A percentile compares a stretch with the other conserved stretches of the same genome.
phyloP scores from a whole-genome alignment of 2,888 invertebrate genomes.

The Aphidoletes aphidimyza region DNA sequence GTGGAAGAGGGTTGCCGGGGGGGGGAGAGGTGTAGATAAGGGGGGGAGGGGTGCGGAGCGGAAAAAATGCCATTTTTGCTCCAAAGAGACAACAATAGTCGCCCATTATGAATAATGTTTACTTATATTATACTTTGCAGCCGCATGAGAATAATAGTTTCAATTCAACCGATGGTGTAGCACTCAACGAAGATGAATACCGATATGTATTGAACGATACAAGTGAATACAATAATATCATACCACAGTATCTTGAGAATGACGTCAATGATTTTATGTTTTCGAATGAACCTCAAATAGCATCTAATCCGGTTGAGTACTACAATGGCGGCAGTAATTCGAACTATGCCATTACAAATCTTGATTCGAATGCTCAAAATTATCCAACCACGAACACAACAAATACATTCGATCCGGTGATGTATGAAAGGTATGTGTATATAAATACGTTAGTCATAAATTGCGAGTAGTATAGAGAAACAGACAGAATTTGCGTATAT shows the following conservation, averaged over 20 bases:
- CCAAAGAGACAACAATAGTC: neutral
- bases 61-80: neutral
- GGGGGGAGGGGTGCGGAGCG: neutral
- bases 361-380: neutral
- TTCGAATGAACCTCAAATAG: conserved; percentile 7
- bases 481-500: no score
- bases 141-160: conserved; percentile 32
- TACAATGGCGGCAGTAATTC: neutral
- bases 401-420: conserved; percentile 1
- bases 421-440: neutral
- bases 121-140: neutral
- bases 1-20: no score
- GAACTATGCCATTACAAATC: neutral
- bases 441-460: no score
- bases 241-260: conserved; percentile 54
- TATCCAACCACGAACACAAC: neutral
- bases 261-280: conserved; percentile 50
- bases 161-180: neutral
- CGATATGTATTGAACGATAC: neutral
- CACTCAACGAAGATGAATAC: conserved; percentile 24
- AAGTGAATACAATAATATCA: conserved; percentile 28
- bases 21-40: neutral
- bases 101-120: neutral
- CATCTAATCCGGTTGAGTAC: neutral
- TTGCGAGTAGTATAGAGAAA: no score